Evolutionary conservation across 2,888 invertebrate genomes (phyloP).

Genomic region (Catocala fraxini): DNA sequence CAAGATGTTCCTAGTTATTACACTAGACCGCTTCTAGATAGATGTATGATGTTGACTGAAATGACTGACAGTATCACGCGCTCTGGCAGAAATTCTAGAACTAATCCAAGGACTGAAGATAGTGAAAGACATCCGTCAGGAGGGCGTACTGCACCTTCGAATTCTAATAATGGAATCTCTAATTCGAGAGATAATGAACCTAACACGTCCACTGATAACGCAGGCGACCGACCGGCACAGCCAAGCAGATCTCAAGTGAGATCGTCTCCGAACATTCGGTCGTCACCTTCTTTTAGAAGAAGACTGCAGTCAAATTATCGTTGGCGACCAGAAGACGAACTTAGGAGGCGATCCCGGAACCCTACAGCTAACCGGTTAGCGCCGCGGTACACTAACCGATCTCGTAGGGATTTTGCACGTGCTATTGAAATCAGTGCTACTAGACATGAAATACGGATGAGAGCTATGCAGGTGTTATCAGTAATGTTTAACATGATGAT

Average conservation of each 20-base stretch:
- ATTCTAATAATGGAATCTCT: conserved; percentile 36
- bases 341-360: conserved; percentile 67
- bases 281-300: conserved; percentile 64
- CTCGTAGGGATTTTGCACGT: conserved; percentile 72
- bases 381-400: conserved; percentile 63
- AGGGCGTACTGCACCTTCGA: conserved; percentile 46
- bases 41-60: conserved; percentile 80
- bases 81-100: conserved; percentile 50
- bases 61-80: conserved; percentile 69
- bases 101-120: conserved; percentile 58
- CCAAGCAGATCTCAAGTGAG: conserved; percentile 51
- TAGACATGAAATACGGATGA: conserved; percentile 81
- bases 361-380: conserved; percentile 60
- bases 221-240: conserved; percentile 45
- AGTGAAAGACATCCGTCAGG: conserved; percentile 50
- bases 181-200: conserved; percentile 49
- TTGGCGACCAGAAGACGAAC: conserved; percentile 74
- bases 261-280: conserved; percentile 54
- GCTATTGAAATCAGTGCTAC: conserved; percentile 79
- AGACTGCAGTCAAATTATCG: conserved; percentile 66
- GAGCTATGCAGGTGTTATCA: conserved; percentile 83
- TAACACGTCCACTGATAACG: conserved; percentile 49
- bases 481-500: conserved; percentile 86
- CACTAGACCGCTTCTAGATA: conserved; percentile 76
- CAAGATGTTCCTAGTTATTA: conserved; percentile 76